Base-by-base conservation (phyloP, 2,113 vertebrate genomes). In the Burhinus oedicnemus region DNA sequence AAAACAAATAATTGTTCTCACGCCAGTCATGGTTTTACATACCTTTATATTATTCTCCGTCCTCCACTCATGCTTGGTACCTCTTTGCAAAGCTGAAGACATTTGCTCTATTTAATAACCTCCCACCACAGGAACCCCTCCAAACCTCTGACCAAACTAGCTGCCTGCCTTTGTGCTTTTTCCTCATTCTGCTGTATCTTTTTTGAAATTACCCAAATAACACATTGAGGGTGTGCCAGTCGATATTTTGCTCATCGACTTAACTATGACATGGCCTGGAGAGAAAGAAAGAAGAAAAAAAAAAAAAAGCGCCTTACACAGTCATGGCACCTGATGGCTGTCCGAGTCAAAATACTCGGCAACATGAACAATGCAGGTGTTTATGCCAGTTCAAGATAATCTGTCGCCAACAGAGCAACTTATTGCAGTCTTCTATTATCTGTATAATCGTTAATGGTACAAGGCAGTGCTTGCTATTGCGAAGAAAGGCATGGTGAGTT, bases 11-110 rank as follows among this genome's bases (percentile, higher is more conserved):
- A 94, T 69, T 79, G 82, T 85, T 90, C 89, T 90, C 90, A 93
- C 0, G 13, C 70, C 82, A 91, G 78, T 74, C 90, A 57, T 40
- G 58, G 69, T 64, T 72, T 91, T 87, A 95, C 96, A 95, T 90
- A 97, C 87, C 92, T 96, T 94, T 55, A 47, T 42, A 80, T 90
- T 89, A 80, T 65, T 55, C 78, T 84, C 74, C 54, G 2, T 72
- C 70, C 66, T 89, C 77, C 81, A 72, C 93, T 93, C 89, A 16
- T 0, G 27, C 78, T 93, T 0, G 0, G 71, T 15, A 90, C 71
- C 93, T 91, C 49, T 69, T 58, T 51, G 71, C 92, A 90, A 87
- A 93, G 74, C 84, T 89, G 74, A 79, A 91, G 78, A 61, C 34
- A 30, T 86, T 77, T 29, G 17, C 38, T 77, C 72, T 27, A 74